These are phyloP conservation scores for Paramacrobiotus metropolitanus DNA, from an alignment of 1,140 invertebrate species.

Conservation along the genomic window DNA sequence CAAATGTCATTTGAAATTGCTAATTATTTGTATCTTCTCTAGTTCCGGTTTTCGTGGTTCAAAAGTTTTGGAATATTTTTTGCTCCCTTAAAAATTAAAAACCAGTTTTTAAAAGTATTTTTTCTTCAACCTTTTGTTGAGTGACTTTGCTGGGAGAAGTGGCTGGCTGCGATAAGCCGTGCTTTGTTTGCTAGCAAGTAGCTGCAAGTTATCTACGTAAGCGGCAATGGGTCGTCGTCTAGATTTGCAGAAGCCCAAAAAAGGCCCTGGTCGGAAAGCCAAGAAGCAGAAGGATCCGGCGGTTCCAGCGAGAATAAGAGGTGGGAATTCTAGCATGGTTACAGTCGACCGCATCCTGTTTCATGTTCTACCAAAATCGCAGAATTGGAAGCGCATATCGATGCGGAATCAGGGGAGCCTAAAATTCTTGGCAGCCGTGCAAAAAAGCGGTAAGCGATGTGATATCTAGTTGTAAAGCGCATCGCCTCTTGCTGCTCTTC, in stretches of 20 bases:
- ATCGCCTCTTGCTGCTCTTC: too few species aligned
- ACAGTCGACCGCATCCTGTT: background rate
- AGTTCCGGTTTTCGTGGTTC: too few species aligned
- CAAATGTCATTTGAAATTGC: too few species aligned
- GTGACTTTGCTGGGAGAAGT: too few species aligned
- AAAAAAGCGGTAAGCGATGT: conserved; percentile 9
- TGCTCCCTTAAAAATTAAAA: too few species aligned
- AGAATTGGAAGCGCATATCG: conserved; percentile 1
- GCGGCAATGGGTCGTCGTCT: conserved; percentile 75
- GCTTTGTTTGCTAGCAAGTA: too few species aligned
- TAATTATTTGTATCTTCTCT: too few species aligned
- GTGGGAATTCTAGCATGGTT: conserved; percentile 19
- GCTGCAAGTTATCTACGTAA: too few species aligned
- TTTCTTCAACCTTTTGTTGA: too few species aligned
- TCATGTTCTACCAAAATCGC: background rate
- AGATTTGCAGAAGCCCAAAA: conserved; percentile 47
- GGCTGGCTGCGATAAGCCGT: too few species aligned
- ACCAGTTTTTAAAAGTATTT: too few species aligned
- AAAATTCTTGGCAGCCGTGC: conserved; percentile 14
- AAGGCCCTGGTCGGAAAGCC: conserved; percentile 54
- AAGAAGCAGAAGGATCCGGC: conserved; percentile 54
- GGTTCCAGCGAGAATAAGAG: conserved; percentile 34
- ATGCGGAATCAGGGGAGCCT: background rate
- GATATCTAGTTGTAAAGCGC: background rate
- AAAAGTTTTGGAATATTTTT: too few species aligned